A percentile compares a stretch with the other conserved stretches of the same genome.
These are phyloP conservation scores for Ondatra zibethicus DNA, from an alignment of 2,113 vertebrate species.

Conservation along the genomic window DNA sequence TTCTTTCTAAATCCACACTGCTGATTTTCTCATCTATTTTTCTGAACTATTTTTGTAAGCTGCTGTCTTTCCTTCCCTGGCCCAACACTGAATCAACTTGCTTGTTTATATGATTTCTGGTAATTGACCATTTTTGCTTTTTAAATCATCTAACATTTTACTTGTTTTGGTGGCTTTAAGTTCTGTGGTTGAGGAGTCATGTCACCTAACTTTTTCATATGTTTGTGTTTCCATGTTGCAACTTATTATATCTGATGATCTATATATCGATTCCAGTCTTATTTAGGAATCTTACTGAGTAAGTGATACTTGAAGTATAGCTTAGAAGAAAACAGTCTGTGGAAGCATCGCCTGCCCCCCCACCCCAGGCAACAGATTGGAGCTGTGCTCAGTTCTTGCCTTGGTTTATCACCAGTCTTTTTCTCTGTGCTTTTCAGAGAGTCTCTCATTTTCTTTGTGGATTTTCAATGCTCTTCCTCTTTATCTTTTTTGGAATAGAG, in stretches of 20 bases:
- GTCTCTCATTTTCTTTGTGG: background rate
- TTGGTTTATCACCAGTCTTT: background rate
- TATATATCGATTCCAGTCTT: background rate
- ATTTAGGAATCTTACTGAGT: background rate
- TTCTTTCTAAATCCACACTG: background rate
- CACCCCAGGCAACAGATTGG: accelerated
- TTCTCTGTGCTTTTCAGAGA: background rate
- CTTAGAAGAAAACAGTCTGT: background rate
- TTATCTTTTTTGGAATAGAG: background rate
- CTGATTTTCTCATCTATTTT: background rate
- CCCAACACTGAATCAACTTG: too few species aligned
- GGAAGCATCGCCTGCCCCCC: background rate
- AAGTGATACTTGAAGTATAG: background rate
- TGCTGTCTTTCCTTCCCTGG: background rate
- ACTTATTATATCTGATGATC: background rate
- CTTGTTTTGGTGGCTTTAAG: background rate
- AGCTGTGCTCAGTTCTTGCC: background rate
- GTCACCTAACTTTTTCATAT: background rate
- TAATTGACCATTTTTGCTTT: background rate
- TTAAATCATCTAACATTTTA: background rate
- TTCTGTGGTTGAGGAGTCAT: background rate
- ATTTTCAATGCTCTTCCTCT: background rate
- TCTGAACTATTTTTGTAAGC: background rate
- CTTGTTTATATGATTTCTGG: background rate
- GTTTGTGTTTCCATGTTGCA: background rate